Conservation (phyloP, 2,888 invertebrate species). For the Pollenia angustigena region DNA sequence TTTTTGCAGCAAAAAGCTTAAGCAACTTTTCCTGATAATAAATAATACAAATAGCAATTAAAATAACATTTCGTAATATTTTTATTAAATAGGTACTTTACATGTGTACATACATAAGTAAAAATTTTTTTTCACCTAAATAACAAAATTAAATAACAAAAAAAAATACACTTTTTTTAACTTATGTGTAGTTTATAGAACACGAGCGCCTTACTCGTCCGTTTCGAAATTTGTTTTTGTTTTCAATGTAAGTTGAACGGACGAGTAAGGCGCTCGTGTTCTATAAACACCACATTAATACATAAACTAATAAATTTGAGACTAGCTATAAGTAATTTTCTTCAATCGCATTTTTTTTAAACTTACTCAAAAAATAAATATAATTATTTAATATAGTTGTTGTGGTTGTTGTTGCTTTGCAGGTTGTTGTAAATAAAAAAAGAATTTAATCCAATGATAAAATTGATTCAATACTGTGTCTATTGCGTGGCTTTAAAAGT, state of each 20-base stretch:
- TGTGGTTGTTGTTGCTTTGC: neutral
- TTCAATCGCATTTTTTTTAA: neutral
- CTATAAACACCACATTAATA: no score
- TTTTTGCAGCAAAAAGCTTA: no score
- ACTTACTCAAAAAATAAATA: slow-evolving; percentile 19
- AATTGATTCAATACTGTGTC: slow-evolving; percentile 88
- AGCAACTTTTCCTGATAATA: no score
- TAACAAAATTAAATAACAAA: slow-evolving; percentile 45
- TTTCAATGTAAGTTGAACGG: no score
- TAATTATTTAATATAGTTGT: neutral
- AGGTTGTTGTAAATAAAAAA: neutral
- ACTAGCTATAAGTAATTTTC: slow-evolving; percentile 17
- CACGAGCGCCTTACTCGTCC: no score
- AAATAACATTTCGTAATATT: neutral
- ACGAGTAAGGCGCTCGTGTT: no score
- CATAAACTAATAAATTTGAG: slow-evolving; percentile 10
- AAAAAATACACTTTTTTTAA: slow-evolving; percentile 4
- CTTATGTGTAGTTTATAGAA: no score
- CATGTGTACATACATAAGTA: no score
- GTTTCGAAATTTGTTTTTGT: no score
- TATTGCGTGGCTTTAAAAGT: slow-evolving; percentile 84
- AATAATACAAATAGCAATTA: neutral
- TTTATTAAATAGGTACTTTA: slow-evolving; percentile 7
- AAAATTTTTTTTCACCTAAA: slow-evolving; percentile 23
- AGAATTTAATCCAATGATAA: slow-evolving; percentile 87